Evolutionary conservation across 1,140 invertebrate species (phyloP).

Genomic region (Drosophila nasuta): DNA sequence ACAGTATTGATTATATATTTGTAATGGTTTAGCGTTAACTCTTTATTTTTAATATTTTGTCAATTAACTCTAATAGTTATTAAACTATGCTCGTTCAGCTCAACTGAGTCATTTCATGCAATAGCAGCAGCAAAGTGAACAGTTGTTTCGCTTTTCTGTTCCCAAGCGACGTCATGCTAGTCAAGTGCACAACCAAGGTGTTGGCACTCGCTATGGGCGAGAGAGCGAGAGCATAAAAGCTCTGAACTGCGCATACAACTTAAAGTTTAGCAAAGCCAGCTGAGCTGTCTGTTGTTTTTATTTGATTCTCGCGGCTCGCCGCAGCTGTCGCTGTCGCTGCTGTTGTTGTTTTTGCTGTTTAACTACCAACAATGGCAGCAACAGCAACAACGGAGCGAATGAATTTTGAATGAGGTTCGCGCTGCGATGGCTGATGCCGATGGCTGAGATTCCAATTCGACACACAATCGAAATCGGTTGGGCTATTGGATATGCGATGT

Average conservation of each 20-base stretch:
- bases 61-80: too few species aligned
- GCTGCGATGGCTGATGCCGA: slow-evolving; percentile 14
- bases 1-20: too few species aligned
- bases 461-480: slow-evolving; percentile 32
- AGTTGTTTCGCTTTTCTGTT: not conserved
- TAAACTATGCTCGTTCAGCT: not conserved
- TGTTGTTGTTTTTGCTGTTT: slow-evolving; percentile 6
- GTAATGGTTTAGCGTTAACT: too few species aligned
- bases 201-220: not conserved
- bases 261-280: slow-evolving; percentile 21
- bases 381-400: slow-evolving; percentile 26
- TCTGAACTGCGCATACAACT: slow-evolving; percentile 38
- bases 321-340: not conserved
- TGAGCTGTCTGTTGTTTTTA: slow-evolving; percentile 22
- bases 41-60: too few species aligned
- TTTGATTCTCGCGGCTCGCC: not conserved
- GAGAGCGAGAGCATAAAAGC: slow-evolving; percentile 22
- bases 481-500: slow-evolving; percentile 19
- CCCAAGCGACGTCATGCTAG: not conserved
- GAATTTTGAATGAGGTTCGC: slow-evolving; percentile 57
- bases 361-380: slow-evolving; percentile 16
- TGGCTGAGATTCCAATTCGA: slow-evolving; percentile 54
- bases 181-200: not conserved
- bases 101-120: too few species aligned
- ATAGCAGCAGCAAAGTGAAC: not conserved